phyloP scores from a whole-genome alignment of 2,888 invertebrate genomes.

The Drosophila kanekoi region DNA sequence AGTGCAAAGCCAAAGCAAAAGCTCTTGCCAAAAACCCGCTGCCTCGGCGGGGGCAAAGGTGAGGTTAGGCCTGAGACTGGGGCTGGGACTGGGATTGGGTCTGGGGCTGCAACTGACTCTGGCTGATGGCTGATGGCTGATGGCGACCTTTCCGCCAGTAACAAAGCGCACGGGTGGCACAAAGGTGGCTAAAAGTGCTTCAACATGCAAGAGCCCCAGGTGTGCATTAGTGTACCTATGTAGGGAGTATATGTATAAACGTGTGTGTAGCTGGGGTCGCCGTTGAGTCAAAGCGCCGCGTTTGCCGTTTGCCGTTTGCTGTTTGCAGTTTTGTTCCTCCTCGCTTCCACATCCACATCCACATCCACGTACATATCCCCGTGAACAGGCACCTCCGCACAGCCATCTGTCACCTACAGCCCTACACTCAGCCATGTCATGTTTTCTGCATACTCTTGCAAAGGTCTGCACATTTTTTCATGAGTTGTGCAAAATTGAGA shows the following conservation, averaged over 20 bases:
- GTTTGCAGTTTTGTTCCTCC: slow-evolving; percentile 27
- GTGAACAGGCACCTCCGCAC: not conserved
- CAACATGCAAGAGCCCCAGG: slow-evolving; percentile 44
- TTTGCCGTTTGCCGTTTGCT: slow-evolving; percentile 43
- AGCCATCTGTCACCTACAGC: slow-evolving; percentile 3
- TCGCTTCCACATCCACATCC: slow-evolving; percentile 13
- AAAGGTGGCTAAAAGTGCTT: slow-evolving; percentile 65
- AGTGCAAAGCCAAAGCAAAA: slow-evolving; percentile 37
- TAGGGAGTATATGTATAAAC: slow-evolving; percentile 2
- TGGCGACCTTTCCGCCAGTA: slow-evolving; percentile 24
- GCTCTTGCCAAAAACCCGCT: slow-evolving; percentile 35
- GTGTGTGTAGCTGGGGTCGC: slow-evolving; percentile 19
- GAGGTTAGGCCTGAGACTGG: slow-evolving; percentile 5
- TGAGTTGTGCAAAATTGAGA: not conserved
- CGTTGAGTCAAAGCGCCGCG: slow-evolving; percentile 44
- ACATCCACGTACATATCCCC: not conserved
- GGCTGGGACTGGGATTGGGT: not conserved
- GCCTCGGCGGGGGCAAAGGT: not conserved
- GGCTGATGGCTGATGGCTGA: not conserved
- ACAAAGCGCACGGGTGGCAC: slow-evolving; percentile 55
- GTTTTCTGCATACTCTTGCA: not conserved
- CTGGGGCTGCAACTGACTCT: not conserved
- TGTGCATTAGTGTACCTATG: slow-evolving; percentile 37
- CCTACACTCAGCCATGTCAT: slow-evolving; percentile 7
- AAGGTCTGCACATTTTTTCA: not conserved